phyloP scores from a whole-genome alignment of 1,140 invertebrate species.

The Rhyacophila brunnea region DNA sequence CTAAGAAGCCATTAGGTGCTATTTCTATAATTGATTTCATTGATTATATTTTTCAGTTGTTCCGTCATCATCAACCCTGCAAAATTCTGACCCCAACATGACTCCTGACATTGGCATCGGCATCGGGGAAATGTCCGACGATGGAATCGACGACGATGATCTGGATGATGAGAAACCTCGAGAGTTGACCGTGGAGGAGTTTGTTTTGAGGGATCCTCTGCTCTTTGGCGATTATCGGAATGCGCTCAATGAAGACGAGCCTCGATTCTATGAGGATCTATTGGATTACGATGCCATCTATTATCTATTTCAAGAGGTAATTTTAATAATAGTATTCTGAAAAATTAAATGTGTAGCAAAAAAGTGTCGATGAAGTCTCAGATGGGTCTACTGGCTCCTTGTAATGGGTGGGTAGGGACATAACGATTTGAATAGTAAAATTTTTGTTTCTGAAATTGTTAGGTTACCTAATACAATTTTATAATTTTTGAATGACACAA shows the following conservation, averaged over 20 bases:
- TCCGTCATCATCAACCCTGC: no score
- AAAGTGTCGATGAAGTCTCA: no score
- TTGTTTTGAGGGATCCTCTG: slow-evolving; percentile 74
- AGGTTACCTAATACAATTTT: no score
- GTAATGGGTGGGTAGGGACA: not conserved
- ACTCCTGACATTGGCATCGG: not conserved
- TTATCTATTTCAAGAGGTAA: slow-evolving; percentile 80
- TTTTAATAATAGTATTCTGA: not conserved
- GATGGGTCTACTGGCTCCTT: no score
- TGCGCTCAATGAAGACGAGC: slow-evolving; percentile 73
- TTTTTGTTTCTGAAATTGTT: no score
- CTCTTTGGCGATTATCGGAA: slow-evolving; percentile 88
- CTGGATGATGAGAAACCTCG: slow-evolving; percentile 49
- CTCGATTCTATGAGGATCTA: slow-evolving; percentile 83
- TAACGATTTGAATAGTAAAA: no score
- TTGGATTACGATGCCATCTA: slow-evolving; percentile 84
- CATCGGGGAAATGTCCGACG: slow-evolving; percentile 13
- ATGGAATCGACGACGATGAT: slow-evolving; percentile 46
- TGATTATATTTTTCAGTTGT: no score
- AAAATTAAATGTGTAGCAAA: no score
- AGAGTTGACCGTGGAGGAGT: slow-evolving; percentile 59
- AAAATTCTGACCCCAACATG: not conserved
- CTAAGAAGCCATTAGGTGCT: no score
- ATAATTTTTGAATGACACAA: no score
- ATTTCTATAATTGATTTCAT: no score